Evolutionary conservation across 64 coral and sea anemone genomes (phyloP).

Genomic region (Actinia tenebrosa): DNA sequence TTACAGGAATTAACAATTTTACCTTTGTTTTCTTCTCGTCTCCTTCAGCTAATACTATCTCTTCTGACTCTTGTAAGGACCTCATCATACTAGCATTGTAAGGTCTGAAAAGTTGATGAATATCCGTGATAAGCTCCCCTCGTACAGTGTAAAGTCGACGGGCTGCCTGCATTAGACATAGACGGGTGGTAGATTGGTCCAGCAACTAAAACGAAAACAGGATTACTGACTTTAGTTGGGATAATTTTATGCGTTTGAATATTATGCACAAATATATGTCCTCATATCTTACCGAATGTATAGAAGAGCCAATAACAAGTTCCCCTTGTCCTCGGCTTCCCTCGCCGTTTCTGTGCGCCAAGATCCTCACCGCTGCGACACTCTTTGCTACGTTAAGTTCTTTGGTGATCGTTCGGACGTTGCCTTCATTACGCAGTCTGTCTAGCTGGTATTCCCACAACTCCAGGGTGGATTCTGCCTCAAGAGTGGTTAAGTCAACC

Average conservation of each 20-base stretch:
- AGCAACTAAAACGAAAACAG: constrained; percentile 35
- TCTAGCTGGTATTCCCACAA: constrained; percentile 91
- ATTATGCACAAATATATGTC: neutral
- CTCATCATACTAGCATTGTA: constrained; percentile 31
- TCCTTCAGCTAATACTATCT: neutral
- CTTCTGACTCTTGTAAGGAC: neutral
- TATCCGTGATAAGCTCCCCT: constrained; percentile 80
- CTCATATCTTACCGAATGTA: constrained; percentile 52
- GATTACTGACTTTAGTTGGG: neutral
- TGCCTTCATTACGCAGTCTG: constrained; percentile 74
- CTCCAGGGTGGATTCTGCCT: constrained; percentile 85
- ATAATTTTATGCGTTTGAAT: neutral
- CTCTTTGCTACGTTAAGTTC: constrained; percentile 77
- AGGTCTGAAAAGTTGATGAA: constrained; percentile 64
- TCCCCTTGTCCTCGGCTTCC: constrained; percentile 54
- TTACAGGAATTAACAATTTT: neutral
- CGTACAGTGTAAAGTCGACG: constrained; percentile 69
- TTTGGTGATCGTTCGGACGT: constrained; percentile 69
- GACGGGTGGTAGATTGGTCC: constrained; percentile 67
- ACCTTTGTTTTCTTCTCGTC: constrained; percentile 30
- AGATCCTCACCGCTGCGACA: constrained; percentile 82
- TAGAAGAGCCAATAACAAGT: constrained; percentile 84
- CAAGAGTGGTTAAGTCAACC: constrained; percentile 85
- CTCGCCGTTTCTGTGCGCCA: constrained; percentile 81
- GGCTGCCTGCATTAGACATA: constrained; percentile 58